Base-by-base conservation (phyloP, 2,113 vertebrate species). In the Anthoscopus minutus region DNA sequence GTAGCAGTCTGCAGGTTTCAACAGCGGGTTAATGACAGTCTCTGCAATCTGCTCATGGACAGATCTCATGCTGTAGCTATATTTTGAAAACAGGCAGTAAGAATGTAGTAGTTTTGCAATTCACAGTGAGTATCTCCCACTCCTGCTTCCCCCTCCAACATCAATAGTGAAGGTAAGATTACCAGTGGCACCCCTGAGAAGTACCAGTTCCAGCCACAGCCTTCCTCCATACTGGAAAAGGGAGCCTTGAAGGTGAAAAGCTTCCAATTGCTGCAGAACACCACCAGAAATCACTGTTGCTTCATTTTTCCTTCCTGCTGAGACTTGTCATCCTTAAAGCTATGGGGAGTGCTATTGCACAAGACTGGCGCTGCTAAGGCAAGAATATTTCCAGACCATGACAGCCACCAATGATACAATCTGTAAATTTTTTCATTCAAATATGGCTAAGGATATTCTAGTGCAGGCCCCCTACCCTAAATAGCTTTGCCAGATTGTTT, bases 231-330 rank as follows among this genome's bases (percentile, higher is more conserved):
- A 47, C 56, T 70, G 76, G 72, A 64, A 88, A 90, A 78, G 47
- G 31, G 76, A 95, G 47, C 38, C 67, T 90, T 61, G 42, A 83
- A 51, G 35, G 54, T 95, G 92, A 82, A 95, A 95, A 88, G 54
- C 37, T 93, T 94, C 96, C 91, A 94, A 86, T 58, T 73, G 33
- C 67, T 94, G 72, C 76, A 90, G 72, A 95, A 70, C 67, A 93
- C 67, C 56, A 85, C 42, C 71, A 96, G 92, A 88, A 93, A 90
- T 90, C 71, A 86, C 71, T 81, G 62, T 44, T 94, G 86, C 92
- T 86, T 93, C 81, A 91, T 89, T 93, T 93, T 87, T 90, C 0
- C 7, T 88, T 93, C 93, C 71, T 88, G 65, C 90, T 94, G 85
- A 80, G 88, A 78, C 81, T 51, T 92, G 92, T 92, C 69, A 87